Evolutionary conservation across 2,888 invertebrate genomes (phyloP), one percentile per base, ranked within the genome.

Genomic region (Aspidiotus rigidus): DNA sequence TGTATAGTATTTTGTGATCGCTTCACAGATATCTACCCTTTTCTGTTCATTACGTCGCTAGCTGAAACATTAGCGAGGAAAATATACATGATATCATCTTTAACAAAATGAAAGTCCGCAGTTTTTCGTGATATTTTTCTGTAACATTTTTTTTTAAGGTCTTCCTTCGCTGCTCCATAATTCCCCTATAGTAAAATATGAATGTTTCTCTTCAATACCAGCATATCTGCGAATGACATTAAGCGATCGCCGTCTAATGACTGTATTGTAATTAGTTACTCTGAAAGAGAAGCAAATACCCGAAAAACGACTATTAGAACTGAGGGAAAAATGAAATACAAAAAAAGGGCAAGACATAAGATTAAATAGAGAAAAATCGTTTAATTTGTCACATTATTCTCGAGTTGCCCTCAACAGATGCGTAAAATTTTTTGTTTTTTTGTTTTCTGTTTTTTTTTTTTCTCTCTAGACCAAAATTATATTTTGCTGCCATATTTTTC

Each of bases 401-500:
- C 41, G 59, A 66, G 66, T 66, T 66, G 66, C 66, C 66, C 57
- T 44, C 57, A 66, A 66, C 66, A 66, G 66, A 66, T 66, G 66
- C 66, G 53, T 55, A 55, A 16, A 55, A 55, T 55, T 53, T 53
- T 53, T 15, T n/a, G 53, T 53, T 53, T 53, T 53, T 53, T 53
- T 53, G 15, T 55, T 55, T 55, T 55, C n/a, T 2, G 2, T 9
- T 55, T 17, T 59, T 59, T 59, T 59, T 28, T 40, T 56, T n/a
- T 40, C 56, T 56, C 39, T 40, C 56, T 16, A 15, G 10, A 59
- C 59, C 66, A 15, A 60, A 66, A 66, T 66, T 66, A 66, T 57
- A 66, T 66, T 66, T 66, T 41, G 66, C 59, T 56, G 49, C 66
- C 66, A 66, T 66, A 66, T 66, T 66, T 66, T 66, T 66, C 66